Conservation (phyloP, 2,113 vertebrate species). For the Ammodytes marinus region DNA sequence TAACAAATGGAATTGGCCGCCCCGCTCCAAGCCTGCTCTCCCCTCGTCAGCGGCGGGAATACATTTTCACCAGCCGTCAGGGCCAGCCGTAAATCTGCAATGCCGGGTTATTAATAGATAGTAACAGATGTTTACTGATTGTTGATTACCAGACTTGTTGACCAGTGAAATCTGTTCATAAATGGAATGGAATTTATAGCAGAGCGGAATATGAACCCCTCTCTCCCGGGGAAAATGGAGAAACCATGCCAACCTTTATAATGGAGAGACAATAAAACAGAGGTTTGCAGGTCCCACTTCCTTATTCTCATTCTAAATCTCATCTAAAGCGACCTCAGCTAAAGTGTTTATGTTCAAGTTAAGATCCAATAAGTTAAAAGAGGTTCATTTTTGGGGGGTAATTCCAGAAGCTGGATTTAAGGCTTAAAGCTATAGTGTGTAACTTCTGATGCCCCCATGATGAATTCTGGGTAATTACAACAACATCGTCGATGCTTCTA, state of each 20-base stretch:
- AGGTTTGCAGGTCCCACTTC: background rate
- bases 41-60: constrained; percentile 82
- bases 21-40: constrained; percentile 78
- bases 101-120: constrained; percentile 86
- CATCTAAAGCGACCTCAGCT: constrained; percentile 7
- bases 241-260: constrained; percentile 56
- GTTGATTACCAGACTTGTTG: constrained; percentile 87
- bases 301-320: constrained; percentile 10
- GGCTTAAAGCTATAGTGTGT: too few species aligned
- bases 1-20: constrained; percentile 83
- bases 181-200: constrained; percentile 85
- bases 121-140: constrained; percentile 90
- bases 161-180: constrained; percentile 89
- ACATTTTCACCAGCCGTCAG: constrained; percentile 80
- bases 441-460: too few species aligned
- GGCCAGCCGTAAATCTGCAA: constrained; percentile 81
- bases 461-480: too few species aligned
- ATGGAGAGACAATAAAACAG: constrained; percentile 17
- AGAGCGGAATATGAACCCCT: constrained; percentile 62
- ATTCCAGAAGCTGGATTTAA: background rate
- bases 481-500: too few species aligned
- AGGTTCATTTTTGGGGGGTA: constrained; percentile 10
- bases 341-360: background rate
- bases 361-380: background rate
- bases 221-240: constrained; percentile 62